These are phyloP conservation scores for Hucho hucho DNA, from an alignment of 2,113 vertebrate species.

Conservation along the genomic window DNA sequence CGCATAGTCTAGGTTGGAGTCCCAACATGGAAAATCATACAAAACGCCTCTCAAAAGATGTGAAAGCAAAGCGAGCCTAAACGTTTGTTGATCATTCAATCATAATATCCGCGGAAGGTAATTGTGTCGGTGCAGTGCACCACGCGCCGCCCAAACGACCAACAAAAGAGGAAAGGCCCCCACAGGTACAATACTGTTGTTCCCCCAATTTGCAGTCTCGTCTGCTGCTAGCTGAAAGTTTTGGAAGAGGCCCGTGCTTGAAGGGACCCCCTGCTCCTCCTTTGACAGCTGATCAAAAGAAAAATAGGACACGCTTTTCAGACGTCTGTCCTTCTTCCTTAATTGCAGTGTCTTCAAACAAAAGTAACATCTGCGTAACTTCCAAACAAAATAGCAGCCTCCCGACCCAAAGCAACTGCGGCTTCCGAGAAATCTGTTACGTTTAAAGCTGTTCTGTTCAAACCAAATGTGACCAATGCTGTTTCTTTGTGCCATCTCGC, in stretches of 20 bases:
- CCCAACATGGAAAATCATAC: background rate
- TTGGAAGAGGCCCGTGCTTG: conserved; percentile 61
- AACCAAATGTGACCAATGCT: conserved; percentile 10
- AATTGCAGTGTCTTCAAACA: conserved; percentile 83
- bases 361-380: conserved; percentile 83
- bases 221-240: conserved; percentile 77
- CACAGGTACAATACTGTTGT: conserved; percentile 29
- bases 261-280: conserved; percentile 74
- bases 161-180: background rate
- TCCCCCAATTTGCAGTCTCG: conserved; percentile 66
- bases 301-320: conserved; percentile 83
- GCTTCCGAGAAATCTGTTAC: conserved; percentile 63
- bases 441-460: conserved; percentile 37
- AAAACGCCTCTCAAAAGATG: background rate
- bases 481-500: conserved; percentile 7
- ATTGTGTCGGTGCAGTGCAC: background rate
- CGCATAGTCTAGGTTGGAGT: background rate
- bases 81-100: background rate
- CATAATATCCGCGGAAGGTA: background rate
- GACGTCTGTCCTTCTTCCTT: conserved; percentile 78
- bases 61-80: background rate
- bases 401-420: conserved; percentile 55
- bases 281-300: conserved; percentile 83
- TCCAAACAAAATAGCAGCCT: conserved; percentile 68
- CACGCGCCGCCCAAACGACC: background rate